phyloP scores from a whole-genome alignment of 2,797 vertebrate genomes.

The Trichosurus vulpecula region DNA sequence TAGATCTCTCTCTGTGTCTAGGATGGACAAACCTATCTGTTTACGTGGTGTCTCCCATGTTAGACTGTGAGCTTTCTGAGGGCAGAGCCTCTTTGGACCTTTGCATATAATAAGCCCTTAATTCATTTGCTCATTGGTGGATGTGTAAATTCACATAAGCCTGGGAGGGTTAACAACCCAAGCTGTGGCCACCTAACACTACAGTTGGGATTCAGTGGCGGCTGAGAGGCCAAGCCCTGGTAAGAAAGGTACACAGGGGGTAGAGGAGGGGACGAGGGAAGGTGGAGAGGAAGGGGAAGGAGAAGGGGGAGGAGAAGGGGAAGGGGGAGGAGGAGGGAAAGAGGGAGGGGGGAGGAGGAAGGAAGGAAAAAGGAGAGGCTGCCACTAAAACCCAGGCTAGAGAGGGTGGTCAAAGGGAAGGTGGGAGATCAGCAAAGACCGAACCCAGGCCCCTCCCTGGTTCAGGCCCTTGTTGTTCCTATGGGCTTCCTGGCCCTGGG shows the following conservation, averaged over 20 bases:
- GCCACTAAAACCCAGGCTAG: background rate
- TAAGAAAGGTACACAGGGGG: background rate
- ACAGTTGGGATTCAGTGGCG: background rate
- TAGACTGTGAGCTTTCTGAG: background rate
- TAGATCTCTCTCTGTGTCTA: background rate
- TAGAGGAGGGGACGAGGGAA: background rate
- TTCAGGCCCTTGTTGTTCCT: too few species aligned
- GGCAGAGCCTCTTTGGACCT: background rate
- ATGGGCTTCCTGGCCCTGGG: background rate
- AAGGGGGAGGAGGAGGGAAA: too few species aligned
- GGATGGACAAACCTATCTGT: background rate
- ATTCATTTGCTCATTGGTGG: background rate
- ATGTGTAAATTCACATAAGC: background rate
- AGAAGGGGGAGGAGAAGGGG: too few species aligned
- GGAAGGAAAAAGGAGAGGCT: too few species aligned
- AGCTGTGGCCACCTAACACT: background rate
- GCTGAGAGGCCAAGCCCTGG: background rate
- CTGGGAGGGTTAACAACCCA: background rate
- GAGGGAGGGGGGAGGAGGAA: too few species aligned
- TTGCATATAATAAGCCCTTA: background rate
- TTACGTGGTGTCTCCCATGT: background rate
- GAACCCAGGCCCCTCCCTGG: background rate
- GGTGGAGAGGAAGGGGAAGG: background rate
- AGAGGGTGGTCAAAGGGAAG: background rate
- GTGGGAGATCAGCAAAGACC: background rate